phyloP scores from a whole-genome alignment of 2,797 vertebrate species.

The Sebastes miniatus region DNA sequence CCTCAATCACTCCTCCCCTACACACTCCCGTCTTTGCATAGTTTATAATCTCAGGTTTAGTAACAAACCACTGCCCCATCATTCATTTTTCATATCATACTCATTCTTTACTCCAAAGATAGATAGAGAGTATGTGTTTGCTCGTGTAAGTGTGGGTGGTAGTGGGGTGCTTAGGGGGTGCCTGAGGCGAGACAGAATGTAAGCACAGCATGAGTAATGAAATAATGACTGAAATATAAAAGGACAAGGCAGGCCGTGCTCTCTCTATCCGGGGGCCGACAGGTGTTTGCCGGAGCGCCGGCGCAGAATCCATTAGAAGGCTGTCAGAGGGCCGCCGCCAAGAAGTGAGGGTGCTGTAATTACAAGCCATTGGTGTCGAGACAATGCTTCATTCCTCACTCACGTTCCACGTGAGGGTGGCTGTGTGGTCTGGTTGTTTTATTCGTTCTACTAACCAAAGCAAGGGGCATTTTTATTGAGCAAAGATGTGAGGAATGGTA shows the following conservation, averaged over 20 bases:
- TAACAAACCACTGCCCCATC: constrained; percentile 21
- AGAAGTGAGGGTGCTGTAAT: constrained; percentile 63
- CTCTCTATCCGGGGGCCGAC: constrained; percentile 66
- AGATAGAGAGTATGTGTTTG: not conserved
- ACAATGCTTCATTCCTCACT: constrained; percentile 26
- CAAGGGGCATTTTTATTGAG: constrained; percentile 11
- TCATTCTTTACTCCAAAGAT: constrained; percentile 35
- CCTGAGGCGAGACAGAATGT: constrained; percentile 71
- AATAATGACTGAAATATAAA: constrained; percentile 80
- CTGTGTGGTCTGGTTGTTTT: not conserved
- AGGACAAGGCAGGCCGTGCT: constrained; percentile 54
- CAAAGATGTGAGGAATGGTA: not conserved
- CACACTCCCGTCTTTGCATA: constrained; percentile 27
- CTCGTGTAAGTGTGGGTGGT: constrained; percentile 23
- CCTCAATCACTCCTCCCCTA: not conserved
- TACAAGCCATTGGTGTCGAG: constrained; percentile 43
- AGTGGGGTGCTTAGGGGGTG: constrained; percentile 47
- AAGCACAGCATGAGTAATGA: constrained; percentile 79
- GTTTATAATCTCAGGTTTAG: constrained; percentile 18
- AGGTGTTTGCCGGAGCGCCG: constrained; percentile 69
- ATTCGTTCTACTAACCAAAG: not conserved
- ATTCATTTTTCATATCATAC: constrained; percentile 47
- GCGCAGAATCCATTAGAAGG: constrained; percentile 69
- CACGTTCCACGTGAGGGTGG: not conserved
- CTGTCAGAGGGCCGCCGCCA: constrained; percentile 55